phyloP scores from a whole-genome alignment of 2,797 vertebrate species.

The Characodon lateralis region DNA sequence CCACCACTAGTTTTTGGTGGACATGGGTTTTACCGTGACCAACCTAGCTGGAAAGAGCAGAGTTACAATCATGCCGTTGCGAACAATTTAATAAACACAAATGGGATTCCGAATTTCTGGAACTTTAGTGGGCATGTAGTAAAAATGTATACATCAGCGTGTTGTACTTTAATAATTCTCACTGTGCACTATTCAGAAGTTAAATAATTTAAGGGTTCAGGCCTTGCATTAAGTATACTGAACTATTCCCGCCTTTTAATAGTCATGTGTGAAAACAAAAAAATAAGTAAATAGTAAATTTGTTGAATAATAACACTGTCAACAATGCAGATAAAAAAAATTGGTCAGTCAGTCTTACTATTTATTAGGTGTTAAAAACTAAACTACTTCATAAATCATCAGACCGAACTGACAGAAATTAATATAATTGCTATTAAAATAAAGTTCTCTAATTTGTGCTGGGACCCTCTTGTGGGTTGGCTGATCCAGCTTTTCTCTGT shows the following conservation, averaged over 20 bases:
- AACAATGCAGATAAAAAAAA: neutral
- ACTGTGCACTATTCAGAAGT: neutral
- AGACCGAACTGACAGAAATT: conserved; percentile 2
- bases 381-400: neutral
- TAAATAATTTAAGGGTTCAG: neutral
- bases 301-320: neutral
- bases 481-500: neutral
- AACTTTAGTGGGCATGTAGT: neutral
- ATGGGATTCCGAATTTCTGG: neutral
- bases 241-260: conserved; percentile 1
- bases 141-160: neutral
- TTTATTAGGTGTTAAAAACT: neutral
- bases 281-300: neutral
- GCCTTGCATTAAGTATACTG: neutral
- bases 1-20: neutral
- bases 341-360: neutral
- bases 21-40: neutral
- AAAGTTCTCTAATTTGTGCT: conserved; percentile 7
- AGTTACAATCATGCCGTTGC: neutral
- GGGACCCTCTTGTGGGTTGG: neutral
- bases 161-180: neutral
- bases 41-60: neutral
- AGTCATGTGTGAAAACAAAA: neutral
- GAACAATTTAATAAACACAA: neutral
- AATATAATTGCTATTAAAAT: conserved; percentile 8